Base-by-base conservation (phyloP, 2,888 invertebrate species). In the Lissocephala sabroskyi region DNA sequence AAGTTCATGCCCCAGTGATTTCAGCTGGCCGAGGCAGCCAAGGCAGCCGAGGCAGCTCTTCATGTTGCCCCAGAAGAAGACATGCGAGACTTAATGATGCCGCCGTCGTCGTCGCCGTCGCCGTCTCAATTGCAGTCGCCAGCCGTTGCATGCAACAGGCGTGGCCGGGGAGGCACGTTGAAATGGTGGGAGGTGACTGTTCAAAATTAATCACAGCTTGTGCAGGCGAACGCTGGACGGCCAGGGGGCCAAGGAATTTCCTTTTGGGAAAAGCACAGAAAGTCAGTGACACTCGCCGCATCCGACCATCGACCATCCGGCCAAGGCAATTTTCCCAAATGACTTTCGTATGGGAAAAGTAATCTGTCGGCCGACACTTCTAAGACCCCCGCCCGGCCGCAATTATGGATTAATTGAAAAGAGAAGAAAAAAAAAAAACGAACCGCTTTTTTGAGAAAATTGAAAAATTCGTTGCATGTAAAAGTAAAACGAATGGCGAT, bases 61-160 rank as follows among this genome's bases (percentile, higher is more conserved):
- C 46, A 33, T 52, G 61, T 44, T 42, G 49, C 62, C 45, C 41
- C 11, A 26, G 28, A 52, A 61, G 49, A 4, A 3, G 11, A 68
- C 68, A 70, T 70, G 68, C 68, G 76, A 70, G 76, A 73, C 76
- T 70, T 70, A 70, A 70, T 70, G 68, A 70, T 74, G 73, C 76
- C 76, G 73, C 76, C 67, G 73, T 73, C 76, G 76, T 68, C 68
- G n/a, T n/a, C n/a, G n/a, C n/a, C 76, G 73, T 68, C 67, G 73
- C 76, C 76, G 76, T 68, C 68, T 57, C 58, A 52, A 58, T 57
- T 57, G 52, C 58, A 48, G 32, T 44, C 39, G 41, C 41, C 35
- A 17, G 33, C 51, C 45, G 7, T 5, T 23, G 16, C 35, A 35
- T 35, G 35, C 35, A 35, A 35, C 14, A 35, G 35, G 35, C 35